phyloP scores from a whole-genome alignment of 1,140 invertebrate genomes.

The Zophobas morio region DNA sequence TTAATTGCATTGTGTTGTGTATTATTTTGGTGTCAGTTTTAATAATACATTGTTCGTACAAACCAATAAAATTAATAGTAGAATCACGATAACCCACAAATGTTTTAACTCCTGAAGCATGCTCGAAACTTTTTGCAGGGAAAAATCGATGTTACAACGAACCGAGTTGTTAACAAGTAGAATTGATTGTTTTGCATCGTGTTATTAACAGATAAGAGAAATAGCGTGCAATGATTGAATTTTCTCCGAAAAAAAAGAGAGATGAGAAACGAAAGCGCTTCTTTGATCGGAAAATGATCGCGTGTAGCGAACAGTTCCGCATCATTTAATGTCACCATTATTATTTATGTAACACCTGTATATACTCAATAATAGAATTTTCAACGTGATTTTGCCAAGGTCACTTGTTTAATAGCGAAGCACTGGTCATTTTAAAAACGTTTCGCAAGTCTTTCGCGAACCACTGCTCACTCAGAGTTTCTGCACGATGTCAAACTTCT shows the following conservation, averaged over 20 bases:
- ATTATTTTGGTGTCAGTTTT: slow-evolving; percentile 27
- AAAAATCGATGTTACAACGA: background rate
- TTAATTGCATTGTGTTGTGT: slow-evolving; percentile 20
- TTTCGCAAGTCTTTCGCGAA: slow-evolving; percentile 11
- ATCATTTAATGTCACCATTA: slow-evolving; percentile 45
- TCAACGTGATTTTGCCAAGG: slow-evolving; percentile 51
- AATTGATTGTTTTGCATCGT: background rate
- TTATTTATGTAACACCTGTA: slow-evolving; percentile 49
- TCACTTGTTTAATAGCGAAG: slow-evolving; percentile 31
- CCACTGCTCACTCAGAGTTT: slow-evolving; percentile 75
- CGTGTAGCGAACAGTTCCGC: slow-evolving; percentile 35
- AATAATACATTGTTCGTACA: slow-evolving; percentile 6
- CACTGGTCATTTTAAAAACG: slow-evolving; percentile 28
- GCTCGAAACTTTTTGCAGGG: background rate
- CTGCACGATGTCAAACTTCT: slow-evolving; percentile 94
- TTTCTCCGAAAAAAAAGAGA: background rate
- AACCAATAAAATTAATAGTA: slow-evolving; percentile 28
- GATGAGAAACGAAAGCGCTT: slow-evolving; percentile 14
- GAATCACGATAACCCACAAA: slow-evolving; percentile 12
- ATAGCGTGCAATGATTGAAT: slow-evolving; percentile 2
- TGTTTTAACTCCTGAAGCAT: slow-evolving; percentile 6
- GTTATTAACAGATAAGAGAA: slow-evolving; percentile 3
- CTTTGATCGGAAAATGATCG: slow-evolving; percentile 26
- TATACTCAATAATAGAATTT: slow-evolving; percentile 41
- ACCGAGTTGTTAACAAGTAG: background rate